Evolutionary conservation across 1,140 invertebrate species (phyloP), one percentile per base, ranked within the genome.

Genomic region (Mya arenaria): DNA sequence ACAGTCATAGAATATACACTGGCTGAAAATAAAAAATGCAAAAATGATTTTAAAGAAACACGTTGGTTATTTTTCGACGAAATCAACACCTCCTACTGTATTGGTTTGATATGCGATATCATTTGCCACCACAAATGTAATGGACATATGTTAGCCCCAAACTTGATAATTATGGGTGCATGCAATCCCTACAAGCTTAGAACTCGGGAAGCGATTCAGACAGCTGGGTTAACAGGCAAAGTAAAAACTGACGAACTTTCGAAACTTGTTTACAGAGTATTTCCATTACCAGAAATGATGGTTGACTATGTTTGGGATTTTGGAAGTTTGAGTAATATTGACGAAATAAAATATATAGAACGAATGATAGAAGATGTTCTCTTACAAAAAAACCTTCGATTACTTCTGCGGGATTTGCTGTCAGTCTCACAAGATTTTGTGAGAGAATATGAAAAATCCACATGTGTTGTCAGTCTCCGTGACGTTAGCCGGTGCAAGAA

Each of bases 221-320:
- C 87, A 0, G 65, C 86, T 2, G 86, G 87, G 23, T 39, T 89
- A 15, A 73, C 85, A 52, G 78, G 74, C 23, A 85, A 86, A 72
- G 58, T 84, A 58, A 86, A 84, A 82, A 77, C 83, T 15, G 86
- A 86, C 72, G 77, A 84, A 28, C 34, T 85, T 0, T 87, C 85
- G n/a, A 83, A 71, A 48, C 44, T 89, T 23, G 84, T 86, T 1
- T 89, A 89, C 39, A 68, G 86, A 66, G 87, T 89, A 4, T 69
- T 82, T 28, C 87, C 87, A 10, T 60, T 88, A 30, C 87, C 87
- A 15, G 85, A 88, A 71, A 81, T 72, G 32, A 78, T 89, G 74
- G 68, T 89, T 6, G 87, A 89, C 41, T 88, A 72, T 83, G 85
- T 89, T 4, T 89, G 86, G 86, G 87, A 89, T 48, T 89, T 83